A percentile compares a stretch with the other conserved stretches of the same genome.
These are phyloP conservation scores for Sphaeridia pumilis DNA, from an alignment of 2,888 invertebrate species.

Conservation along the genomic window DNA sequence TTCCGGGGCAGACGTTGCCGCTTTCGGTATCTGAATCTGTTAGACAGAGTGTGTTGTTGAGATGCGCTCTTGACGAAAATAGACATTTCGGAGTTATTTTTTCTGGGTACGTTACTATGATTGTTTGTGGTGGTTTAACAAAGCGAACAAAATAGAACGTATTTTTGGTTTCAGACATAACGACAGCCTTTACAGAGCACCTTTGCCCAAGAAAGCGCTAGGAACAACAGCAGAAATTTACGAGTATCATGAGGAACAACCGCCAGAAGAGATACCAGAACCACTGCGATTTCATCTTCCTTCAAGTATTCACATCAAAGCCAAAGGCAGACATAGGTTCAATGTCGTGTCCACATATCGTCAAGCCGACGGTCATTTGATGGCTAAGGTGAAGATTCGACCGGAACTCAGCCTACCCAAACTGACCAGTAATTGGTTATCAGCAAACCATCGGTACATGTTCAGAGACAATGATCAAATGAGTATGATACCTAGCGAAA, in stretches of 20 bases:
- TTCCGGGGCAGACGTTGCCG: slow-evolving; percentile 70
- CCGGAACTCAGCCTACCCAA: slow-evolving; percentile 51
- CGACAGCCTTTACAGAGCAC: slow-evolving; percentile 7
- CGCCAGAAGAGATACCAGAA: not conserved
- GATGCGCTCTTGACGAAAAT: slow-evolving; percentile 48
- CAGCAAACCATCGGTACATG: slow-evolving; percentile 6
- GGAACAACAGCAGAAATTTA: slow-evolving; percentile 57
- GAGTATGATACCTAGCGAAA: not conserved
- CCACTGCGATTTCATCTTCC: slow-evolving; percentile 1
- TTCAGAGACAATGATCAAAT: not conserved
- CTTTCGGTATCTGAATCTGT: slow-evolving; percentile 49
- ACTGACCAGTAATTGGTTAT: slow-evolving; percentile 1
- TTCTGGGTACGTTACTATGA: slow-evolving; percentile 39
- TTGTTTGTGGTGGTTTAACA: not conserved
- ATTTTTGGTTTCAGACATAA: slow-evolving; percentile 1
- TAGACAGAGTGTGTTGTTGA: slow-evolving; percentile 48
- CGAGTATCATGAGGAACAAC: slow-evolving; percentile 46
- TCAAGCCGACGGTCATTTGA: slow-evolving; percentile 42
- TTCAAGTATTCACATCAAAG: slow-evolving; percentile 44
- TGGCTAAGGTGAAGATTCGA: slow-evolving; percentile 54
- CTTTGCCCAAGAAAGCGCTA: slow-evolving; percentile 36
- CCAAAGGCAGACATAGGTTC: slow-evolving; percentile 66
- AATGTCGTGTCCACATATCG: slow-evolving; percentile 45
- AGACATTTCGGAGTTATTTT: slow-evolving; percentile 55
- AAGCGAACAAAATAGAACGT: not conserved